Conservation (phyloP, 2,113 vertebrate genomes). For the Caranx melampygus region DNA sequence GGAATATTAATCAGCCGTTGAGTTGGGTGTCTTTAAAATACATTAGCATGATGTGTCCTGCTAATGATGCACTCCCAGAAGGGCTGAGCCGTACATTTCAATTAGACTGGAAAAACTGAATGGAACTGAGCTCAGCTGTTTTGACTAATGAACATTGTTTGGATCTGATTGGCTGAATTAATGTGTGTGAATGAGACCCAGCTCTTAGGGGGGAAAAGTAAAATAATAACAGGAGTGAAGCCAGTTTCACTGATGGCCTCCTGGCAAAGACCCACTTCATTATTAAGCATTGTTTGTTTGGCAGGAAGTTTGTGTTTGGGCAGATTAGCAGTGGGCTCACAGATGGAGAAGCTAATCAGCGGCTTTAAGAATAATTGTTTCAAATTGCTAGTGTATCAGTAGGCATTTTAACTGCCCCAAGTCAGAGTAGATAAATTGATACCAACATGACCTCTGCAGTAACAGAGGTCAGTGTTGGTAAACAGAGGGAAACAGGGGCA, state of each 20-base stretch:
- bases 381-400: slow-evolving; percentile 56
- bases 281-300: slow-evolving; percentile 71
- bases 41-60: slow-evolving; percentile 61
- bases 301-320: slow-evolving; percentile 62
- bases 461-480: not conserved
- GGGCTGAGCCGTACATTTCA: slow-evolving; percentile 51
- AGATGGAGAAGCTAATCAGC: slow-evolving; percentile 71
- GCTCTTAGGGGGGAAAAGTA: slow-evolving; percentile 8
- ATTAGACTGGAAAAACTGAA: slow-evolving; percentile 57
- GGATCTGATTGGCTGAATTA: slow-evolving; percentile 48
- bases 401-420: slow-evolving; percentile 48
- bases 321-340: slow-evolving; percentile 62
- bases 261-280: slow-evolving; percentile 64
- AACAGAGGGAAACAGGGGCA: not conserved
- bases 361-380: slow-evolving; percentile 63
- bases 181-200: slow-evolving; percentile 48
- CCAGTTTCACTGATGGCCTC: slow-evolving; percentile 46
- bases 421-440: slow-evolving; percentile 44
- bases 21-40: slow-evolving; percentile 65
- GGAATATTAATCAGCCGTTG: slow-evolving; percentile 73
- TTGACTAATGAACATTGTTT: slow-evolving; percentile 44
- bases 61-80: slow-evolving; percentile 63
- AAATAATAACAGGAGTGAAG: slow-evolving; percentile 33
- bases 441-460: slow-evolving; percentile 21
- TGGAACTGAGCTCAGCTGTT: slow-evolving; percentile 65